phyloP scores from a whole-genome alignment of 2,888 invertebrate genomes.

The Acanthococcus lagerstroemiae region DNA sequence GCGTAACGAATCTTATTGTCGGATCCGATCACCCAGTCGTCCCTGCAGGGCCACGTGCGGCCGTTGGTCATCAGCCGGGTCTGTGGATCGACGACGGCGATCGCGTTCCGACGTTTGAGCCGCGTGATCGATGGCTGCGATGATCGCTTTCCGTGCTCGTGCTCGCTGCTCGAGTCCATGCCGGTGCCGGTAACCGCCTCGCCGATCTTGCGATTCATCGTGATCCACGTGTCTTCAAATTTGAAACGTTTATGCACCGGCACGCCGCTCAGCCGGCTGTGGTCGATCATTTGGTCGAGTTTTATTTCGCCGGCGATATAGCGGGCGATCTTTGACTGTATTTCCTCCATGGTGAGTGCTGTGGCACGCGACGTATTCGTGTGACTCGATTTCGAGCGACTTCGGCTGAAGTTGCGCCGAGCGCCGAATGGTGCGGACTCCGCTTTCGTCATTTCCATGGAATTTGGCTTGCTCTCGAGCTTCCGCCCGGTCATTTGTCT shows the following conservation, averaged over 20 bases:
- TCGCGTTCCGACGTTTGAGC: conserved; percentile 19
- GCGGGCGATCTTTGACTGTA: conserved; percentile 14
- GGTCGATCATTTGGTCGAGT: conserved; percentile 3
- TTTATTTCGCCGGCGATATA: conserved; percentile 23
- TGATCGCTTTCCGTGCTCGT: not conserved
- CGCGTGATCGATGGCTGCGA: not conserved
- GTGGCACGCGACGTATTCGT: not conserved
- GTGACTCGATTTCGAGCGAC: not conserved
- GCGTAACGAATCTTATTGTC: conserved; percentile 23
- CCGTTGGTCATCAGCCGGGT: conserved; percentile 23
- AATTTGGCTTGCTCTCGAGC: too few relatives aligned
- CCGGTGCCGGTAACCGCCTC: conserved; percentile 3
- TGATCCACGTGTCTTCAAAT: conserved; percentile 27
- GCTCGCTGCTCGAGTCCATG: not conserved
- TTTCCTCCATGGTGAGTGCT: not conserved
- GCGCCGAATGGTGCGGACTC: too few relatives aligned
- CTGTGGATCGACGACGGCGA: conserved; percentile 15
- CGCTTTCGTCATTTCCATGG: not conserved
- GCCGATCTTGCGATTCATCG: conserved; percentile 22
- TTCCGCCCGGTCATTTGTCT: too few relatives aligned
- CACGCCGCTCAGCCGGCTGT: not conserved
- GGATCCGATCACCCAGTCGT: conserved; percentile 18
- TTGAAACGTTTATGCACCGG: conserved; percentile 20
- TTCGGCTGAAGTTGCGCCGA: too few relatives aligned
- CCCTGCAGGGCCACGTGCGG: conserved; percentile 9